Conservation (phyloP, 2,797 vertebrate genomes). For the Sardinella longiceps region DNA sequence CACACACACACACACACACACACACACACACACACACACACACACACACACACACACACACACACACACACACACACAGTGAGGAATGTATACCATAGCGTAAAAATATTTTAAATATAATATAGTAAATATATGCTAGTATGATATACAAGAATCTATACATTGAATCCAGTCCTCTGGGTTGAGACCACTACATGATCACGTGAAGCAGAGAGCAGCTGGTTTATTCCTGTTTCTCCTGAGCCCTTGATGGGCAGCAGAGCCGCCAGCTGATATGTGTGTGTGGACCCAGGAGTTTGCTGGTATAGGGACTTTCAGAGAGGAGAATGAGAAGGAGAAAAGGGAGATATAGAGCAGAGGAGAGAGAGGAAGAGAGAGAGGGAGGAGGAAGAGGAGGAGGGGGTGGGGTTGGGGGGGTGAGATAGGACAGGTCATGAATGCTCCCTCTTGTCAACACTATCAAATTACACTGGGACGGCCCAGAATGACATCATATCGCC, state of each 20-base stretch:
- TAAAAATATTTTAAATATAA: constrained; percentile 49
- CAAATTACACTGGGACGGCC: constrained; percentile 20
- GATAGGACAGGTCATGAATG: constrained; percentile 50
- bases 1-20: constrained; percentile 8
- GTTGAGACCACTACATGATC: too few relatives aligned
- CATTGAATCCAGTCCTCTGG: too few relatives aligned
- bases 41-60: too few relatives aligned
- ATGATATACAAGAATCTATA: too few relatives aligned
- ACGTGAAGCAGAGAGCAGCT: not conserved
- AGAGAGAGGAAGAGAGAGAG: constrained; percentile 31
- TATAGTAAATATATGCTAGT: not conserved
- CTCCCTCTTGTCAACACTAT: constrained; percentile 15
- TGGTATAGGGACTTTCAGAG: not conserved
- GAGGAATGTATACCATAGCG: too few relatives aligned
- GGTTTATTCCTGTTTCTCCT: not conserved
- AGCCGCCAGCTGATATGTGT: not conserved
- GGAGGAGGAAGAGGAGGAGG: constrained; percentile 58
- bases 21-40: not conserved
- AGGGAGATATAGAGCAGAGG: not conserved
- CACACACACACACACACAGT: too few relatives aligned
- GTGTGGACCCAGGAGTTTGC: not conserved
- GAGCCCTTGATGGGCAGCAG: not conserved
- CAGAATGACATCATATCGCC: constrained; percentile 21
- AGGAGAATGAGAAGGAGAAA: not conserved
- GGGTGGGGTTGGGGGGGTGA: constrained; percentile 54